Evolutionary conservation across 2,113 vertebrate genomes (phyloP), one percentile per base, ranked within the genome.

Genomic region (Aplodontia rufa): DNA sequence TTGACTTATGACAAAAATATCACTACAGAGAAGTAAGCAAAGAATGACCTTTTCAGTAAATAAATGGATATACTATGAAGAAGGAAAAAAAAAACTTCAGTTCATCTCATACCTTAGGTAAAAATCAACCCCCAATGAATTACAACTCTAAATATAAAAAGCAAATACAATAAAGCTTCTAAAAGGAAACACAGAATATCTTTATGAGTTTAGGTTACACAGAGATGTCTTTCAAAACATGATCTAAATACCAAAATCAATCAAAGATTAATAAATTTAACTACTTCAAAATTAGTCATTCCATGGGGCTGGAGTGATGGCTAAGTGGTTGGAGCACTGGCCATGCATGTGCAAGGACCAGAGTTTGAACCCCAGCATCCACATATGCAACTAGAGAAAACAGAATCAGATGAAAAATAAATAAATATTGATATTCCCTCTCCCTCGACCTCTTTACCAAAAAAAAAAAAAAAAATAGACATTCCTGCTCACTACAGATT

Each of bases 401-500:
- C n/a, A n/a, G n/a, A n/a, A n/a, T n/a, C n/a, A n/a, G n/a, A n/a
- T n/a, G n/a, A n/a, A n/a, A n/a, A n/a, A n/a, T n/a, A n/a, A n/a
- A n/a, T n/a, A n/a, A n/a, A n/a, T n/a, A n/a, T n/a, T n/a, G n/a
- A n/a, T n/a, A n/a, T n/a, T n/a, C n/a, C n/a, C n/a, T n/a, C n/a
- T n/a, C n/a, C n/a, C n/a, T n/a, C n/a, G n/a, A n/a, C n/a, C n/a
- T n/a, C n/a, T n/a, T n/a, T n/a, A n/a, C n/a, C n/a, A n/a, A n/a
- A n/a, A n/a, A n/a, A n/a, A n/a, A n/a, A n/a, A n/a, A n/a, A n/a
- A 89, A 95, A 91, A 92, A 40, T 76, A 81, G 49, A 87, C 47
- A 71, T 82, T 82, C 22, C n/a, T 81, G 20, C 19, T 90, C 47
- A 72, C 51, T 84, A 84, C 75, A 64, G 64, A 78, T 19, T 16